These are phyloP conservation scores for Aspidiotus destructor DNA, from an alignment of 2,888 invertebrate species.

Conservation along the genomic window DNA sequence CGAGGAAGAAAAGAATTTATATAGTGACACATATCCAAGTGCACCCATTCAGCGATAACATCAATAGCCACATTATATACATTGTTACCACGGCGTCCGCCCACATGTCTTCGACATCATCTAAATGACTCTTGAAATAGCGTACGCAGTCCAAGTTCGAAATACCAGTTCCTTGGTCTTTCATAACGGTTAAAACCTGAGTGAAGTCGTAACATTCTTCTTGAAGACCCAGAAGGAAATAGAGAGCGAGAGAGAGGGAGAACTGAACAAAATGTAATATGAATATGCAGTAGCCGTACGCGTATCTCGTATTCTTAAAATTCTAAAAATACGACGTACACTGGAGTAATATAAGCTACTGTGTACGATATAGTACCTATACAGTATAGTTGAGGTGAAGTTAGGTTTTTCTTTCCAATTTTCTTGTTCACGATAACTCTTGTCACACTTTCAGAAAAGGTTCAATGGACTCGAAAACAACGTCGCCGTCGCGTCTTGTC, in stretches of 20 bases:
- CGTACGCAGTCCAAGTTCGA: constrained; percentile 28
- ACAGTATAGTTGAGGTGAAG: neutral
- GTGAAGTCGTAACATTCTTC: constrained; percentile 27
- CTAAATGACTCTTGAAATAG: constrained; percentile 25
- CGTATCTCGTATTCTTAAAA: too few species aligned
- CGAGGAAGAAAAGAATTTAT: neutral
- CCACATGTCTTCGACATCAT: constrained; percentile 9
- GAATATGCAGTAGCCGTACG: neutral
- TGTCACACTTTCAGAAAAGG: constrained; percentile 26
- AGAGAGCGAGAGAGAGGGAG: too few species aligned
- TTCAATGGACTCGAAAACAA: constrained; percentile 11
- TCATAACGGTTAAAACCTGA: constrained; percentile 27
- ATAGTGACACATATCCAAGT: neutral
- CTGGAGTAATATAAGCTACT: too few species aligned
- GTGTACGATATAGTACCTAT: neutral
- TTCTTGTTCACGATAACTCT: constrained; percentile 23
- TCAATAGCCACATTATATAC: neutral
- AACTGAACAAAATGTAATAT: neutral
- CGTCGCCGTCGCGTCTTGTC: too few species aligned
- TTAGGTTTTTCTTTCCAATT: neutral
- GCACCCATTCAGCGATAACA: neutral
- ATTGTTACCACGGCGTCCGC: neutral
- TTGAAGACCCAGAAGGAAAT: neutral
- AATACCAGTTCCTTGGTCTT: constrained; percentile 25
- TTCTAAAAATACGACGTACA: too few species aligned